Percentiles rank a stretch among this genome's conserved stretches.
Evolutionary conservation across 2,797 vertebrate genomes (phyloP).

Genomic region (Cichlasoma orientale): DNA sequence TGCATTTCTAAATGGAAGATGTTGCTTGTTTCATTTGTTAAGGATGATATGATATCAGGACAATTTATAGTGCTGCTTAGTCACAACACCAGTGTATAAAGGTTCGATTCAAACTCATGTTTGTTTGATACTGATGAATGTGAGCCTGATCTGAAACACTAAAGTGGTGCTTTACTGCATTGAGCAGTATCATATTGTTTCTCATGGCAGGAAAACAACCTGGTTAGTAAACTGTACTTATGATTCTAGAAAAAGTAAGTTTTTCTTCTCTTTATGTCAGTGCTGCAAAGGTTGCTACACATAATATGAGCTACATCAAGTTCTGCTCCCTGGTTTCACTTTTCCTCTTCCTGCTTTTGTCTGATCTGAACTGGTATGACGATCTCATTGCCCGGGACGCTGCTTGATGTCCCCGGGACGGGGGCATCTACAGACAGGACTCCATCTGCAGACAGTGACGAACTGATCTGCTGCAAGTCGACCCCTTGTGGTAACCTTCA

Average conservation of each 20-base stretch:
- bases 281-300: slow-evolving; percentile 5
- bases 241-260: not conserved
- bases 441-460: slow-evolving; percentile 74
- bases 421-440: slow-evolving; percentile 79
- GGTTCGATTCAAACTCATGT: not conserved
- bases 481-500: slow-evolving; percentile 78
- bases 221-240: slow-evolving; percentile 6
- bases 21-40: slow-evolving; percentile 6
- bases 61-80: not conserved
- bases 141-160: not conserved
- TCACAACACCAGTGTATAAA: not conserved
- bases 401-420: slow-evolving; percentile 32
- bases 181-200: not conserved
- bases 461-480: slow-evolving; percentile 76
- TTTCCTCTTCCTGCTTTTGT: slow-evolving; percentile 48
- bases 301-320: not conserved
- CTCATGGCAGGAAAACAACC: not conserved
- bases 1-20: not conserved
- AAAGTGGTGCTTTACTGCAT: not conserved
- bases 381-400: slow-evolving; percentile 51
- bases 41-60: not conserved
- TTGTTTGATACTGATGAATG: not conserved
- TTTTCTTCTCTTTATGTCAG: not conserved
- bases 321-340: slow-evolving; percentile 35
- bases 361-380: slow-evolving; percentile 78